These are phyloP conservation scores for Athalia circularis DNA, from an alignment of 2,888 invertebrate genomes.

Conservation along the genomic window DNA sequence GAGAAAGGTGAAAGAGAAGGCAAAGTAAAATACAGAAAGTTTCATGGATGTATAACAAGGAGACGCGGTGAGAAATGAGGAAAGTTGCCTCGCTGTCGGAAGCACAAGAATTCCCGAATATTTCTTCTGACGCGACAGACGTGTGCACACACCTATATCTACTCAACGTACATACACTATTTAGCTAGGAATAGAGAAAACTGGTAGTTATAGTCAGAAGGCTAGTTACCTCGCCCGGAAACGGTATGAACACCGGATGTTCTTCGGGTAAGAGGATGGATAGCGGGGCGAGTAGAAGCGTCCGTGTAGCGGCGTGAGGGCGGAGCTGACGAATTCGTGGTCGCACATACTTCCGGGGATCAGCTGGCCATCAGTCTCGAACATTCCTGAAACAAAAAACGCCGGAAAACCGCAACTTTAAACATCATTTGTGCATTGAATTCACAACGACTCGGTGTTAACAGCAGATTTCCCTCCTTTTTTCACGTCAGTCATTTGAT, in stretches of 20 bases:
- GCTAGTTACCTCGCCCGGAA: constrained; percentile 86
- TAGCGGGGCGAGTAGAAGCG: constrained; percentile 94
- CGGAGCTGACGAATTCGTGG: constrained; percentile 87
- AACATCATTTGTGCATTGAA: background rate
- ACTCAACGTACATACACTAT: background rate
- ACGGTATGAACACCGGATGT: constrained; percentile 91
- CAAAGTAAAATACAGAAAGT: constrained; percentile 52
- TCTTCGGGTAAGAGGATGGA: constrained; percentile 96
- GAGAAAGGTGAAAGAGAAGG: constrained; percentile 36
- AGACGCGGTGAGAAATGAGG: constrained; percentile 65
- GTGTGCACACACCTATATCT: no score
- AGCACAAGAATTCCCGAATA: constrained; percentile 59
- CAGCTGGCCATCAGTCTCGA: constrained; percentile 87
- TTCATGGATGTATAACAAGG: constrained; percentile 61
- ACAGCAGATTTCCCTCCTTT: background rate
- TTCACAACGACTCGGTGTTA: background rate
- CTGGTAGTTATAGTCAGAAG: background rate
- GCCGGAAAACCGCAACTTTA: constrained; percentile 36
- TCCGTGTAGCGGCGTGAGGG: constrained; percentile 82
- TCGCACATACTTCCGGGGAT: constrained; percentile 89
- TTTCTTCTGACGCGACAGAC: constrained; percentile 59
- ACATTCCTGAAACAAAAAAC: constrained; percentile 80
- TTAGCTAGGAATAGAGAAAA: constrained; percentile 27
- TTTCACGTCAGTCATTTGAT: no score
- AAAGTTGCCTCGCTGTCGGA: constrained; percentile 64